Conservation (phyloP, 2,797 vertebrate species). For the Clarias fuscus region DNA sequence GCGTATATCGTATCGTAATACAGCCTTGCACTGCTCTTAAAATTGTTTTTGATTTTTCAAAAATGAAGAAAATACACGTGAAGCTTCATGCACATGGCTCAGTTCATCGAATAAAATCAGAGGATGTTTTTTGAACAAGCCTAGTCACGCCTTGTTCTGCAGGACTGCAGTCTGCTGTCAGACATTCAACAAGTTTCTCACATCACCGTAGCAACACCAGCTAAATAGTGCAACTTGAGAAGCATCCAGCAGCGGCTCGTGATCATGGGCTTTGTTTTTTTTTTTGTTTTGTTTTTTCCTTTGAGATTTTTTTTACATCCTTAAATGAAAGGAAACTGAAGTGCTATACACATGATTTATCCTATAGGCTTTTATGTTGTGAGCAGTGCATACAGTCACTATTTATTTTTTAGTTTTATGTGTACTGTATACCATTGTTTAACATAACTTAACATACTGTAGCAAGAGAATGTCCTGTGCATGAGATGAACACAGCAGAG, state of each 20-base stretch:
- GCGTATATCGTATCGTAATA: too few species aligned
- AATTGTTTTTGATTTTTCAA: background rate
- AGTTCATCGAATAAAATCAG: background rate
- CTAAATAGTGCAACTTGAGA: conserved; percentile 17
- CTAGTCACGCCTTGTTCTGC: conserved; percentile 18
- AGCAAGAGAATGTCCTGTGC: background rate
- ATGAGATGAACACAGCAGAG: background rate
- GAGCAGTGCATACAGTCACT: background rate
- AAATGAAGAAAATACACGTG: background rate
- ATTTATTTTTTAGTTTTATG: background rate
- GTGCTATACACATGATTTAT: background rate
- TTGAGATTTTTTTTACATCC: background rate
- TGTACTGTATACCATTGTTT: background rate
- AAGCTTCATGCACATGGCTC: background rate
- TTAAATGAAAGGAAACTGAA: background rate
- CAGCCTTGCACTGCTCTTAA: background rate
- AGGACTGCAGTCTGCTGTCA: conserved; percentile 28
- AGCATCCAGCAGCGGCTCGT: conserved; percentile 10
- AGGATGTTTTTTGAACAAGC: background rate
- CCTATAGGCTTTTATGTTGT: background rate
- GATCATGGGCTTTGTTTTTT: background rate
- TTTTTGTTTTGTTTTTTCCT: background rate
- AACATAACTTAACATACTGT: background rate
- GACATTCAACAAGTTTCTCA: conserved; percentile 23
- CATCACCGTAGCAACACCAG: conserved; percentile 23